Evolutionary conservation across 23 tunicate genomes (phyloP), one percentile per base, ranked within the genome.

Genomic region (Styela plicata): DNA sequence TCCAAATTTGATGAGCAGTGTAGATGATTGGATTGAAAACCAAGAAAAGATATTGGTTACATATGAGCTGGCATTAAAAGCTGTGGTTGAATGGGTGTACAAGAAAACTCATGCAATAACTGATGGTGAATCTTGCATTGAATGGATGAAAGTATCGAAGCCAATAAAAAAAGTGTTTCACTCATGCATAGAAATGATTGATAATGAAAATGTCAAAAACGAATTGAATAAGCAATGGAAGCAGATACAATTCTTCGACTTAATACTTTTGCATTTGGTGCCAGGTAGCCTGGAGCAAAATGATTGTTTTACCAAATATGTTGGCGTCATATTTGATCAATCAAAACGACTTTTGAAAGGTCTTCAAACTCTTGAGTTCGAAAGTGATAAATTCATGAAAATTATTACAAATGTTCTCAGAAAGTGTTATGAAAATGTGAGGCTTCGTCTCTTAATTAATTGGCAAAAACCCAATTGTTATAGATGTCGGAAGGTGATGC

Each of bases 391-490:
- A 25, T 87, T 83, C 74, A 63, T 89, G 24, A 71, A 73, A 27
- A 79, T 84, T 27, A 35, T 89, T 69, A 63, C 73, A 19, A 80
- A 89, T 34, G 80, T 66, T 63, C 36, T 89, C 61, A 73, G 33
- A 57, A 70, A 57, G 33, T 84, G 94, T 65, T 65, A 64, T 33
- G 52, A 74, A 25, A 63, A 84, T 10, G 29, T 89, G 1, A 3
- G 20, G 24, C 76, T 89, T 13, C 79, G 69, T 22, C 74, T 36
- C 23, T 64, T 89, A 17, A 64, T 84, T 31, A 37, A 36, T 13
- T 84, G 94, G 94, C 63, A 73, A 19, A 77, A 89, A 3, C 24
- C 65, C 25, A n/a, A 13, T 2, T 89, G 94, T 81, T 79, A 74
- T 26, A 30, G 22, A 10, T 89, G 94, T 52, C 27, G 61, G 57